Conservation (phyloP, 2,797 vertebrate species). For the Chanos chanos region DNA sequence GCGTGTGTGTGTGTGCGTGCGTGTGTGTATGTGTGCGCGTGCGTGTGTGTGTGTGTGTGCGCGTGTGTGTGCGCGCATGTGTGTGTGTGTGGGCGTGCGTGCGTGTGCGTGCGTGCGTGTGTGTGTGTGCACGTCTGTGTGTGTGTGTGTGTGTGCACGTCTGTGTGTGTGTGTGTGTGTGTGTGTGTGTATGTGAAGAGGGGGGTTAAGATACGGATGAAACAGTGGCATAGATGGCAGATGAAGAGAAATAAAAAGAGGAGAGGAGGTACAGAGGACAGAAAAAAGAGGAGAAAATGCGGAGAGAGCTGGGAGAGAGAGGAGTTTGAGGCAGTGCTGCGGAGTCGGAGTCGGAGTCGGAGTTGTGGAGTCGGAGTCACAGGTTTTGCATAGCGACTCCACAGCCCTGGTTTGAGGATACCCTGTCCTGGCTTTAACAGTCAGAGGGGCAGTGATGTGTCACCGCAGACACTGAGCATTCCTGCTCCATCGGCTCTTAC, state of each 20-base stretch:
- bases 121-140: background rate
- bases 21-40: conserved; percentile 11
- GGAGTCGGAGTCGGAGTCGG: background rate
- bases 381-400: no score
- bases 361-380: background rate
- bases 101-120: no score
- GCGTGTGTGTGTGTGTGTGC: background rate
- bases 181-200: no score
- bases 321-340: background rate
- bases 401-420: no score
- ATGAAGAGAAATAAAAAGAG: background rate
- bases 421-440: background rate
- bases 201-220: no score
- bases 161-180: no score
- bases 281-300: background rate
- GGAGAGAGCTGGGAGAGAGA: background rate
- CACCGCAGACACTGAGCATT: background rate
- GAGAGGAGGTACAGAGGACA: background rate
- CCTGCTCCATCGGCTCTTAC: no score
- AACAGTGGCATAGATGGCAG: background rate
- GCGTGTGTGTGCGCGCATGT: background rate
- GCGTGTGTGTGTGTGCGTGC: conserved; percentile 5
- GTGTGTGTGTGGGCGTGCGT: no score
- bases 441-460: background rate
- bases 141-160: no score